These are phyloP conservation scores for Aricia artaxerxes DNA, from an alignment of 2,888 invertebrate species.

Conservation along the genomic window DNA sequence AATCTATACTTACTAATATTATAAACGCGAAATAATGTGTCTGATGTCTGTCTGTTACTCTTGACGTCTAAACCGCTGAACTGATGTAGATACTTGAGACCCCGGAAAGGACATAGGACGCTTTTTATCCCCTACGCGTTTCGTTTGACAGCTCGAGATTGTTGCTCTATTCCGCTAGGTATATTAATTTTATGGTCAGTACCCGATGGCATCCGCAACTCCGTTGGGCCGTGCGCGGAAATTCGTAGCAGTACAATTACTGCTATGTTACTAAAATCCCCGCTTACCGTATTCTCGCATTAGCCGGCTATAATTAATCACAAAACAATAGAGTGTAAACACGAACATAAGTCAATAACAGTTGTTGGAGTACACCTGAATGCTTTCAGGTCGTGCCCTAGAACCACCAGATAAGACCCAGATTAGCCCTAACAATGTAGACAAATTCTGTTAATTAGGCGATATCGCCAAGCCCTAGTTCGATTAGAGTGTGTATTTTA, in stretches of 20 bases:
- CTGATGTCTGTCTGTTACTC: neutral
- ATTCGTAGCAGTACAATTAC: too few relatives aligned
- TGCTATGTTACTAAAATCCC: neutral
- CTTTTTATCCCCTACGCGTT: too few relatives aligned
- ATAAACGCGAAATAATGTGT: neutral
- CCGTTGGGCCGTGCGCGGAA: too few relatives aligned
- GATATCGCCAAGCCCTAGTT: constrained; percentile 43
- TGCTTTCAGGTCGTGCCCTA: constrained; percentile 43
- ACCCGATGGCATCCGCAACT: too few relatives aligned
- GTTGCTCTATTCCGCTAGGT: too few relatives aligned
- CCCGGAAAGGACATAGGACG: too few relatives aligned
- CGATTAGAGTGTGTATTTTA: constrained; percentile 42
- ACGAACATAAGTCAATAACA: constrained; percentile 20
- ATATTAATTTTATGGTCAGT: too few relatives aligned
- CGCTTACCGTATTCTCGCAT: neutral
- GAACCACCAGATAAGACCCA: constrained; percentile 43
- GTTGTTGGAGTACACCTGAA: constrained; percentile 11
- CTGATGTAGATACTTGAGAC: neutral
- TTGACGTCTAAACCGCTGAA: neutral
- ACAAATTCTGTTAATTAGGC: constrained; percentile 47
- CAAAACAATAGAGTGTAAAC: constrained; percentile 19
- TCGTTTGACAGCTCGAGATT: too few relatives aligned
- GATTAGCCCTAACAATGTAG: constrained; percentile 40
- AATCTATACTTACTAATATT: too few relatives aligned
- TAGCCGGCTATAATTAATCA: neutral